These are phyloP conservation scores for Hyla sarda DNA, from an alignment of 2,113 vertebrate species.

Conservation along the genomic window DNA sequence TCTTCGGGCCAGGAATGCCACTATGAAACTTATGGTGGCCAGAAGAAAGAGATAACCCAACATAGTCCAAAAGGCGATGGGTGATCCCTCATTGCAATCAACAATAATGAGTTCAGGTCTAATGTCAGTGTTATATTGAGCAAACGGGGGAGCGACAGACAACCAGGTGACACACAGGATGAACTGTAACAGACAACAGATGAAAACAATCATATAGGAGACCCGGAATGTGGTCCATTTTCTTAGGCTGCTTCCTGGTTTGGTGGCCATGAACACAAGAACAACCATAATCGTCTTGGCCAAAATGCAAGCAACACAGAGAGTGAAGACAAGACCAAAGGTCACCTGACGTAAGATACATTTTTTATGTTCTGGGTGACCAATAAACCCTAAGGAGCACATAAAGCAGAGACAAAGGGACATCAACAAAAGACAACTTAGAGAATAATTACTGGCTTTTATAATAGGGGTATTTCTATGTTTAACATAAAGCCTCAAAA, in stretches of 20 bases:
- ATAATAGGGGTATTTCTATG: slow-evolving; percentile 53
- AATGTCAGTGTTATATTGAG: slow-evolving; percentile 18
- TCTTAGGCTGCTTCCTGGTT: slow-evolving; percentile 30
- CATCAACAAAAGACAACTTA: slow-evolving; percentile 54
- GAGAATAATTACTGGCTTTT: slow-evolving; percentile 53
- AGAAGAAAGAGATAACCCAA: slow-evolving; percentile 52
- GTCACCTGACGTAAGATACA: slow-evolving; percentile 43
- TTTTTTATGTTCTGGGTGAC: slow-evolving; percentile 17
- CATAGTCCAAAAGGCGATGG: slow-evolving; percentile 52
- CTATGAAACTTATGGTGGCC: slow-evolving; percentile 46
- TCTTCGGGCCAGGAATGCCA: slow-evolving; percentile 54
- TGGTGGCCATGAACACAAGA: slow-evolving; percentile 58
- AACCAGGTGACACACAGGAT: slow-evolving; percentile 45
- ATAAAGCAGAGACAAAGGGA: slow-evolving; percentile 55
- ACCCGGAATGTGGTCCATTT: slow-evolving; percentile 31
- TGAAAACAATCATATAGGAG: slow-evolving; percentile 25
- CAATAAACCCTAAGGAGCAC: slow-evolving; percentile 47
- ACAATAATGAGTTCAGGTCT: slow-evolving; percentile 43
- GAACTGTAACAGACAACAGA: slow-evolving; percentile 37
- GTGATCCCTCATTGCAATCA: slow-evolving; percentile 52
- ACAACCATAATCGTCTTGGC: slow-evolving; percentile 60
- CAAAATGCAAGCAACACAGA: slow-evolving; percentile 59
- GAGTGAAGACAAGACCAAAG: slow-evolving; percentile 54
- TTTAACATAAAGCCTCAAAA: slow-evolving; percentile 39
- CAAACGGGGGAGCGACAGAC: slow-evolving; percentile 2